These are phyloP conservation scores for Anguilla marmorata DNA, from an alignment of 2,797 vertebrate species.

Conservation along the genomic window DNA sequence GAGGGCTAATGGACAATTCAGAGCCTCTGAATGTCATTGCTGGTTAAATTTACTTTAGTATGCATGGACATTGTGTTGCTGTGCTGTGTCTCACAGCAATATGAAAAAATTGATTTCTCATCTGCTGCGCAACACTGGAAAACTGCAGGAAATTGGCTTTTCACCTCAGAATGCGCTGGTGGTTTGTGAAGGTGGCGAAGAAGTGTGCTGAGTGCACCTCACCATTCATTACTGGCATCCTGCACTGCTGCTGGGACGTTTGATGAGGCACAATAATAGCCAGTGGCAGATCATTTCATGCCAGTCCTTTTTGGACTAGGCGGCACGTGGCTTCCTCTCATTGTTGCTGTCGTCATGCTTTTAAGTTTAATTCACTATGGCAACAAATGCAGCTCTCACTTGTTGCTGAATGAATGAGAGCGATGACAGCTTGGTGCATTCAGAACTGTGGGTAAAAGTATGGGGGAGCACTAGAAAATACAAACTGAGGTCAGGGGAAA, in stretches of 20 bases:
- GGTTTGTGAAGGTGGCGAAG: neutral
- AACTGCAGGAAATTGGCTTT: constrained; percentile 69
- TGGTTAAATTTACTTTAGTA: constrained; percentile 31
- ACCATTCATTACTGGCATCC: constrained; percentile 50
- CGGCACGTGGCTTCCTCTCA: constrained; percentile 24
- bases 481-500: neutral
- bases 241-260: neutral
- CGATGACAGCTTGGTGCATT: constrained; percentile 46
- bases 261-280: constrained; percentile 68
- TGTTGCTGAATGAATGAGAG: constrained; percentile 64
- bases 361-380: constrained; percentile 80
- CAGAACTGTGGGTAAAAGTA: neutral
- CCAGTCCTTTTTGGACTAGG: constrained; percentile 52
- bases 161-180: constrained; percentile 59
- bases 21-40: constrained; percentile 32
- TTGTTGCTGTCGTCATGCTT: constrained; percentile 63
- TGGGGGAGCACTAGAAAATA: neutral
- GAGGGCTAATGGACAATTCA: neutral
- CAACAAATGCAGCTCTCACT: constrained; percentile 71
- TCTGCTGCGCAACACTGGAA: constrained; percentile 46
- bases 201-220: constrained; percentile 37
- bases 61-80: neutral
- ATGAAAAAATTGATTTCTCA: constrained; percentile 63
- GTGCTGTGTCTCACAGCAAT: constrained; percentile 47
- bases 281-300: constrained; percentile 76